A percentile compares a stretch with the other conserved stretches of the same genome.
These are phyloP conservation scores for Arvicanthis niloticus DNA, from an alignment of 2,113 vertebrate genomes.

Conservation along the genomic window DNA sequence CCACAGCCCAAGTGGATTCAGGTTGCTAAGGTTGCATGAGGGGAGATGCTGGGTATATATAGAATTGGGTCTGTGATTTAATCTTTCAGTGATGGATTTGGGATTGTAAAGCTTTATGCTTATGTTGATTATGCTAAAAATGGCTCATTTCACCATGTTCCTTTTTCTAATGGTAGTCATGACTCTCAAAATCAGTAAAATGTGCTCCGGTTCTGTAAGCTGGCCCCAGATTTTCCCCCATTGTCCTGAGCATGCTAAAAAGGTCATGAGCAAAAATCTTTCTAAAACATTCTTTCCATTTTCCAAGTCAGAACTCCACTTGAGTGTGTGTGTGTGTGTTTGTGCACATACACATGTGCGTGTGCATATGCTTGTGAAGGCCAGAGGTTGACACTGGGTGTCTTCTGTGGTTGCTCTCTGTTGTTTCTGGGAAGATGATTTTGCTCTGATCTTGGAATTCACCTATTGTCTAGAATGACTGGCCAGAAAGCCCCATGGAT, in stretches of 20 bases:
- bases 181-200: not conserved
- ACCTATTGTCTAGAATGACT: not conserved
- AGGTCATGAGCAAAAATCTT: not conserved
- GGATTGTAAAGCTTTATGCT: not conserved
- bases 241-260: not conserved
- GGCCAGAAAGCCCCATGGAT: not conserved
- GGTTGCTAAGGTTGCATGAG: not conserved
- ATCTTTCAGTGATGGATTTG: not conserved
- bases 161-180: not conserved
- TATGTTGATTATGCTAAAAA: not conserved
- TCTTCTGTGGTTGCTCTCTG: not conserved
- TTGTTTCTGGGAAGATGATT: not conserved
- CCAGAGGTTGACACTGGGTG: too few species aligned
- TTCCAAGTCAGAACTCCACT: not conserved
- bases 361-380: not conserved
- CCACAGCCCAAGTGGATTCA: not conserved
- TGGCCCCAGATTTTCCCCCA: not conserved
- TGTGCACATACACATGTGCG: too few species aligned
- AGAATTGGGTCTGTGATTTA: not conserved
- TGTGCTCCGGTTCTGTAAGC: not conserved
- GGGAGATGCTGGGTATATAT: not conserved
- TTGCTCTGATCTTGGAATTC: not conserved
- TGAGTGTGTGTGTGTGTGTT: not conserved
- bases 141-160: rapidly evolving
- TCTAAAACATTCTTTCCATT: not conserved